phyloP scores from a whole-genome alignment of 2,888 invertebrate species.

The Volucella zonaria region DNA sequence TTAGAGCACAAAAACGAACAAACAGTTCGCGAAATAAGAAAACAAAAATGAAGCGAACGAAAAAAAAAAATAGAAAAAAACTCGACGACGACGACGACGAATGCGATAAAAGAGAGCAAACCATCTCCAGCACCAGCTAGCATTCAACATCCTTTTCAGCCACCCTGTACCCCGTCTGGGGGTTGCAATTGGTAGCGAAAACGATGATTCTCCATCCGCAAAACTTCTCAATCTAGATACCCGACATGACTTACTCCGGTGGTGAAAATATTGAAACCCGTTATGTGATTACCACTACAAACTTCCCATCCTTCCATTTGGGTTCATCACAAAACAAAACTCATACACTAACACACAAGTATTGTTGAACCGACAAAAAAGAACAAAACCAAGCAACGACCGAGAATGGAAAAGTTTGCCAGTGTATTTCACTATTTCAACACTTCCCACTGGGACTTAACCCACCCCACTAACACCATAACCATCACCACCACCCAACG shows the following conservation, averaged over 20 bases:
- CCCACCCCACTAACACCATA: slow-evolving; percentile 9
- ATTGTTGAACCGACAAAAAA: slow-evolving; percentile 50
- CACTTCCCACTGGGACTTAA: slow-evolving; percentile 57
- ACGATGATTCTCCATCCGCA: slow-evolving; percentile 73
- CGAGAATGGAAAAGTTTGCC: slow-evolving; percentile 63
- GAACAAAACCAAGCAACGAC: slow-evolving; percentile 53
- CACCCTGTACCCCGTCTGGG: slow-evolving; percentile 12
- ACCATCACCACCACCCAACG: slow-evolving; percentile 38
- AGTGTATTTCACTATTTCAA: slow-evolving; percentile 71
- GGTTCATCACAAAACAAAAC: slow-evolving; percentile 52
- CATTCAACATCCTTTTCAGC: slow-evolving; percentile 37
- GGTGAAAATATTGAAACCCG: slow-evolving; percentile 74
- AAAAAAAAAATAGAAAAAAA: slow-evolving; percentile 35
- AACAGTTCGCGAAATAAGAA: slow-evolving; percentile 54
- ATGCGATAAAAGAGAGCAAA: slow-evolving; percentile 67
- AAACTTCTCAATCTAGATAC: slow-evolving; percentile 72
- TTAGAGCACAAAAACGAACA: slow-evolving; percentile 60
- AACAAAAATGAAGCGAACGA: slow-evolving; percentile 36
- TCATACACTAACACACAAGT: slow-evolving; percentile 49
- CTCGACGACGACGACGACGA: slow-evolving; percentile 39
- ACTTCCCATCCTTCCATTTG: slow-evolving; percentile 17
- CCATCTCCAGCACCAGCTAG: slow-evolving; percentile 41
- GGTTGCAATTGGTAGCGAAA: slow-evolving; percentile 46
- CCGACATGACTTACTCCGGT: slow-evolving; percentile 73
- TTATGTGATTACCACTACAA: slow-evolving; percentile 72